Evolutionary conservation across 2,113 vertebrate genomes (phyloP), one percentile per base, ranked within the genome.

Genomic region (Clarias magur): DNA sequence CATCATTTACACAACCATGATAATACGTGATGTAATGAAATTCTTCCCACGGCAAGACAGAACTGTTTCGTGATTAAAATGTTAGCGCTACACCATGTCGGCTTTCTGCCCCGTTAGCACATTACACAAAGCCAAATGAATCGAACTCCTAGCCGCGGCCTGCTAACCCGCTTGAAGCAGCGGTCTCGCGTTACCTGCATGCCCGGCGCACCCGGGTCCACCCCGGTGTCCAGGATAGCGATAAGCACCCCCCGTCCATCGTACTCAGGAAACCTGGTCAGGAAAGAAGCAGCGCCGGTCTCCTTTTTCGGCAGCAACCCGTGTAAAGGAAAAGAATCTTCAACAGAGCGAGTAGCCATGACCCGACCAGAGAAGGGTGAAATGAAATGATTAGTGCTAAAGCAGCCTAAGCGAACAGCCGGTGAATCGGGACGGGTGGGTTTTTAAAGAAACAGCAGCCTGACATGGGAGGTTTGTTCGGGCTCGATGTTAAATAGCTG

Each of bases 221-320:
- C 98, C 48, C 98, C 98, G 13, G 97, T 99, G 92, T 99, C 98
- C 88, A 99, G 94, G 80, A 99, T 95, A 0, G 98, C 98, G 87
- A 99, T 92, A 82, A 99, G 94, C 76, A 97, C 97, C 2, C 97
- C 97, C 10, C 98, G 95, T 56, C 98, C 98, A 84, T 99, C 98
- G 88, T 97, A 96, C 53, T 99, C 97, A 0, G 97, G 97, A 90
- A 97, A 98, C 84, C 97, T 95, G 57, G 95, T 94, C 25, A 99
- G 96, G 84, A 97, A 99, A 27, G 97, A 96, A 15, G 96, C 93
- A 9, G 98, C 97, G 0, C 98, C 98, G 1, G 98, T 99, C 93
- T 99, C 98, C 88, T 98, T 99, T 89, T 99, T 99, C 78, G 98
- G 98, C 48, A 99, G 95, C 63, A 99, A 95, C 78, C 98, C 98